Percentiles rank a stretch among this genome's conserved stretches.
Evolutionary conservation across 2,888 invertebrate species (phyloP).

Genomic region (Rapana venosa): DNA sequence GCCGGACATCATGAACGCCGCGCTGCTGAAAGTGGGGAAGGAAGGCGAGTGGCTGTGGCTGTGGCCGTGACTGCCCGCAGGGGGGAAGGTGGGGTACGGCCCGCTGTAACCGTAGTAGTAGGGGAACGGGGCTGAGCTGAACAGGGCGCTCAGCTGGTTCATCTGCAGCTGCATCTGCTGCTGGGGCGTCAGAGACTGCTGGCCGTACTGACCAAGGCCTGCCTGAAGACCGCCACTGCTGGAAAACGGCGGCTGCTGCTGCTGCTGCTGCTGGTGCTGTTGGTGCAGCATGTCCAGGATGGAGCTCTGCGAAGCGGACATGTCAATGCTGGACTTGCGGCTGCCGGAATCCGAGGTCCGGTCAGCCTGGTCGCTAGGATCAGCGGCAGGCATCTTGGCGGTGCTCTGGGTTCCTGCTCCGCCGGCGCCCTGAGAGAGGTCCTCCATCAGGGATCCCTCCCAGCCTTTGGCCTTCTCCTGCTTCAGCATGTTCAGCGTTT

Average conservation of each 20-base stretch:
- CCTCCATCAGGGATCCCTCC: constrained; percentile 4
- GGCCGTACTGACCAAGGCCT: background rate
- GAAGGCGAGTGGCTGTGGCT: background rate
- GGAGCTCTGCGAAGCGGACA: constrained; percentile 51
- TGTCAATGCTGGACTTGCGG: constrained; percentile 56
- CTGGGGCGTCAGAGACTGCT: background rate
- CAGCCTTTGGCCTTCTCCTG: constrained; percentile 48
- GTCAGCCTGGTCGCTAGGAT: constrained; percentile 39
- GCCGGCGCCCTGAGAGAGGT: constrained; percentile 19
- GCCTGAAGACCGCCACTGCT: background rate
- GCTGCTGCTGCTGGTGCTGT: constrained; percentile 48
- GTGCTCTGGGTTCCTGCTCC: constrained; percentile 22
- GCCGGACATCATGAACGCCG: constrained; percentile 19
- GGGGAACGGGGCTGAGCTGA: constrained; percentile 28
- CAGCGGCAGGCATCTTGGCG: constrained; percentile 11
- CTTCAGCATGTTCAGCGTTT: constrained; percentile 52
- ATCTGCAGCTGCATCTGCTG: constrained; percentile 36
- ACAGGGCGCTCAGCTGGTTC: constrained; percentile 34
- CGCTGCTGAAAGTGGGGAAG: constrained; percentile 12
- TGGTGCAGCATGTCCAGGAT: constrained; percentile 49
- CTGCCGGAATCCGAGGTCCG: constrained; percentile 49
- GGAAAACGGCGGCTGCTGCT: background rate
- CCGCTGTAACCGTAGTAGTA: constrained; percentile 27
- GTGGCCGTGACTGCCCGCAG: constrained; percentile 9
- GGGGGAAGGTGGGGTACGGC: constrained; percentile 23